A percentile compares a stretch with the other conserved stretches of the same genome.
phyloP scores from a whole-genome alignment of 2,797 vertebrate genomes.

The Cryptoprocta ferox region DNA sequence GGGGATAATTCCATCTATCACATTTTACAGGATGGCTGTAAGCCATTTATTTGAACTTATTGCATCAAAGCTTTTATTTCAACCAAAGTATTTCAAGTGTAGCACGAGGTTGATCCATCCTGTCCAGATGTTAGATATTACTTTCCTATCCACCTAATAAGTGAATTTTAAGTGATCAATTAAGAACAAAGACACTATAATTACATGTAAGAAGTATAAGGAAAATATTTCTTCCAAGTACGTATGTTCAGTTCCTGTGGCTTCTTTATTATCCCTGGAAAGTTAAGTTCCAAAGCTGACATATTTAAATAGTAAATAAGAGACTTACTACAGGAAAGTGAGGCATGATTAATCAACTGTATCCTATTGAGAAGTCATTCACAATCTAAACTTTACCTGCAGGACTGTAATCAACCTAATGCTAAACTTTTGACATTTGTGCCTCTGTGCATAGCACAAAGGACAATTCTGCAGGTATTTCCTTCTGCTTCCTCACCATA shows the following conservation, averaged over 20 bases:
- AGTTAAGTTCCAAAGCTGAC: neutral
- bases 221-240: neutral
- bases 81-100: slow-evolving; percentile 81
- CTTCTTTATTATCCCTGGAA: neutral
- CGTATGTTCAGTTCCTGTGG: neutral
- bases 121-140: slow-evolving; percentile 46
- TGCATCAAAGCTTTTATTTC: slow-evolving; percentile 82
- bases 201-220: neutral
- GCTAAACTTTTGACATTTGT: neutral
- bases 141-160: slow-evolving; percentile 51
- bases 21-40: slow-evolving; percentile 85
- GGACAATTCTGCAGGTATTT: neutral
- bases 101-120: slow-evolving; percentile 78
- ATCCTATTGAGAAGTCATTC: neutral
- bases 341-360: neutral
- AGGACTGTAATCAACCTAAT: neutral
- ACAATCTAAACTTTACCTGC: neutral
- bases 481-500: neutral
- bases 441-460: neutral
- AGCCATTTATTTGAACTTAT: slow-evolving; percentile 86
- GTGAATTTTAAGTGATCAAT: slow-evolving; percentile 43
- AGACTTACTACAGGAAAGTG: neutral
- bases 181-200: slow-evolving; percentile 56
- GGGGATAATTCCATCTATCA: slow-evolving; percentile 85
- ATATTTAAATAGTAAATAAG: slow-evolving; percentile 13